These are phyloP conservation scores for Edolisoma coerulescens DNA, from an alignment of 2,113 vertebrate species.

Conservation along the genomic window DNA sequence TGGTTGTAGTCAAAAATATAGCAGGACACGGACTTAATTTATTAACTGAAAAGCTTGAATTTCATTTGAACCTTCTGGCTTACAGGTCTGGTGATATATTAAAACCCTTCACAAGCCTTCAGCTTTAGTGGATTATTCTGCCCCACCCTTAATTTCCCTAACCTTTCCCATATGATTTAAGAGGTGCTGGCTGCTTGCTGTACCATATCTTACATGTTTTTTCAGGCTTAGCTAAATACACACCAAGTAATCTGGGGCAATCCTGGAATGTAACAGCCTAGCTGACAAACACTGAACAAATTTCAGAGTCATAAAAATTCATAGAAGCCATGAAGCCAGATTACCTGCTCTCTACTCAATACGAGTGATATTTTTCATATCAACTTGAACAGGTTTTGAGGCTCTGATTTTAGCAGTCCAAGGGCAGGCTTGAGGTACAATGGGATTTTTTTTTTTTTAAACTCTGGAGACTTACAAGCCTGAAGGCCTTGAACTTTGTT, in stretches of 20 bases:
- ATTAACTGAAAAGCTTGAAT: neutral
- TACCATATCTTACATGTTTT: neutral
- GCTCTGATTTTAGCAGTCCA: neutral
- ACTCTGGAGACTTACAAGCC: neutral
- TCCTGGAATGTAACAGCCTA: neutral
- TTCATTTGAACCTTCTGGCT: neutral
- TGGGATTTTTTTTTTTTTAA: neutral
- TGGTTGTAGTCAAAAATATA: neutral
- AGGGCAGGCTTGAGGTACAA: neutral
- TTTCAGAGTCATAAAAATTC: neutral
- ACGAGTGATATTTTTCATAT: neutral
- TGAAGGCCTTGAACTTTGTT: neutral
- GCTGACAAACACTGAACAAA: neutral
- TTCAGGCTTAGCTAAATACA: neutral
- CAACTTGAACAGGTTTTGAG: neutral
- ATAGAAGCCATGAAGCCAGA: neutral
- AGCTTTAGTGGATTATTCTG: neutral
- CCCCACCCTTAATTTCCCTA: neutral
- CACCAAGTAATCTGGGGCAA: neutral
- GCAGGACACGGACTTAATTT: neutral
- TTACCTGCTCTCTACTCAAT: neutral
- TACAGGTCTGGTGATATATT: neutral
- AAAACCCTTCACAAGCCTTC: neutral
- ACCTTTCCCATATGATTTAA: neutral
- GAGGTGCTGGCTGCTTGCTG: neutral